Conservation (phyloP, 2,888 invertebrate genomes). For the Calephelis perditalis region DNA sequence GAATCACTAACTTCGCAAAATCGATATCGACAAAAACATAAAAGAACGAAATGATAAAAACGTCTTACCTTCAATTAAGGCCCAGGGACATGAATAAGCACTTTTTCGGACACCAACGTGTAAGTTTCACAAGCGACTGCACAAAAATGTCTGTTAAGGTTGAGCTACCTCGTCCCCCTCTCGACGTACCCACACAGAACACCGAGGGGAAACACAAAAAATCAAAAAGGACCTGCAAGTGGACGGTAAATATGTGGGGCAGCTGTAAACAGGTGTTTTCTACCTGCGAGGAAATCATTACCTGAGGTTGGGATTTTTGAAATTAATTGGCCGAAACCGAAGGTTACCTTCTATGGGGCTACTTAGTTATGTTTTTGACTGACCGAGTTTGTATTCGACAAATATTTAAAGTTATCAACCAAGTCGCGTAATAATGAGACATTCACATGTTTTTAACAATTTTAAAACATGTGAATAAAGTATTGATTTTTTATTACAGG, state of each 20-base stretch:
- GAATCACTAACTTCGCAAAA: background rate
- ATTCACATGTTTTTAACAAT: no score
- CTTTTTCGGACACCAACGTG: constrained; percentile 40
- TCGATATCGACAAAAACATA: background rate
- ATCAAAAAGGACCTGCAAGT: constrained; percentile 40
- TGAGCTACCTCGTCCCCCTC: constrained; percentile 44
- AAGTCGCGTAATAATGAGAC: no score
- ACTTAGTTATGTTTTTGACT: background rate
- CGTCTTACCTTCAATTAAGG: constrained; percentile 5
- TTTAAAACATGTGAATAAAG: no score
- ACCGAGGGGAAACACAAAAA: constrained; percentile 47
- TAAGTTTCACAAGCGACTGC: constrained; percentile 63
- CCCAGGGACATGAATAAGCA: background rate
- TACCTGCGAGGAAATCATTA: constrained; percentile 55
- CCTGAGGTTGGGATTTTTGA: constrained; percentile 11
- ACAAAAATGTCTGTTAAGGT: constrained; percentile 45
- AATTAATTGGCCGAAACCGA: constrained; percentile 11
- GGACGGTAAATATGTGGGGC: constrained; percentile 31
- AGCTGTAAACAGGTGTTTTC: constrained; percentile 55
- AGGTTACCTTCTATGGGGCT: constrained; percentile 1
- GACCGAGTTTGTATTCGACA: background rate
- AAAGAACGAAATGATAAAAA: background rate
- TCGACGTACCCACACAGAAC: constrained; percentile 31
- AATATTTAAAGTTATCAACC: no score
- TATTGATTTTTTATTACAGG: no score